phyloP scores from a whole-genome alignment of 2,888 invertebrate species.

The Pycnomerus fuliginosus region DNA sequence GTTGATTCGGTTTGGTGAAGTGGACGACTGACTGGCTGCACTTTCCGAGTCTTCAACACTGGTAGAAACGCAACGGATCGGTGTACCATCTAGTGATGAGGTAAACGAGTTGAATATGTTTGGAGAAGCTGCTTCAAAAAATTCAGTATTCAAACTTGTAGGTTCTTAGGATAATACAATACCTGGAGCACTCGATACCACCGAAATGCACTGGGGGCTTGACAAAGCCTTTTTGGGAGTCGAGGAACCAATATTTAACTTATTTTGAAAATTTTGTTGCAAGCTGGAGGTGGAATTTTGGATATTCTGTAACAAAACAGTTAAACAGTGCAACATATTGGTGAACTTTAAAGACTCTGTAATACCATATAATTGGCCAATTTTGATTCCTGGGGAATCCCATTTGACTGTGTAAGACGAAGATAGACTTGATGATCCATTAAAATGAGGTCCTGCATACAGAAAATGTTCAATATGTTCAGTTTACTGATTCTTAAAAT shows the following conservation, averaged over 20 bases:
- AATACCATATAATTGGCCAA: slow-evolving; percentile 81
- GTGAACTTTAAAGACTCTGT: not conserved
- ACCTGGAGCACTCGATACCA: slow-evolving; percentile 27
- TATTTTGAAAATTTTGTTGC: slow-evolving; percentile 42
- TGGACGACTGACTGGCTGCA: slow-evolving; percentile 30
- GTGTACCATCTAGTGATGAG: slow-evolving; percentile 39
- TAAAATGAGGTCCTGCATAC: slow-evolving; percentile 14
- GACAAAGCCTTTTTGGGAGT: slow-evolving; percentile 55
- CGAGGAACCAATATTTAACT: slow-evolving; percentile 43
- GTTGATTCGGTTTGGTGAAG: slow-evolving; percentile 45
- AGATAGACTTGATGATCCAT: slow-evolving; percentile 82
- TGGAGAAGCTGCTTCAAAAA: slow-evolving; percentile 40
- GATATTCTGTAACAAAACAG: slow-evolving; percentile 34
- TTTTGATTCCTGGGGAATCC: slow-evolving; percentile 82
- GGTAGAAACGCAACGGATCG: slow-evolving; percentile 33
- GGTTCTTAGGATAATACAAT: not conserved
- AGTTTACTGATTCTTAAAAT: too few species aligned
- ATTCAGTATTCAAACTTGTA: slow-evolving; percentile 1
- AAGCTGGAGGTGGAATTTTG: slow-evolving; percentile 41
- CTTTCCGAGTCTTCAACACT: slow-evolving; percentile 35
- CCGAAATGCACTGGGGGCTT: slow-evolving; percentile 50
- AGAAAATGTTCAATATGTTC: slow-evolving; percentile 10
- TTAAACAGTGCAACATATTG: not conserved
- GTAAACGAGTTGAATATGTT: slow-evolving; percentile 50
- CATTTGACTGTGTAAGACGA: slow-evolving; percentile 67